Evolutionary conservation across 2,113 vertebrate genomes (phyloP).

Genomic region (Bujurquina vittata): DNA sequence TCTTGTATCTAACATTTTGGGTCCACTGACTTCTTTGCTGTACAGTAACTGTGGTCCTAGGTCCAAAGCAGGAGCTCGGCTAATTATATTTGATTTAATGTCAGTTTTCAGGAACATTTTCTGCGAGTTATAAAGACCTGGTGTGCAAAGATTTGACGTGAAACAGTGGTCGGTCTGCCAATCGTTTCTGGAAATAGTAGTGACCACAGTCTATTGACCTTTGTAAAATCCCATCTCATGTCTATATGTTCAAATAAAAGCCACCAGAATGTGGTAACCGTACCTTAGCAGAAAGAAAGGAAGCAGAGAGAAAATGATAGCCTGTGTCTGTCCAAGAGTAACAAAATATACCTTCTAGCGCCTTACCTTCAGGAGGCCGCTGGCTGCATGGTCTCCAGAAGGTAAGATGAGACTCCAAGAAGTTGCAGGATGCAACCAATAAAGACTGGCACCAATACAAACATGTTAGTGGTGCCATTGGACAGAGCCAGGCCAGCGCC

Average conservation of each 20-base stretch:
- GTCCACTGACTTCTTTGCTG: not conserved
- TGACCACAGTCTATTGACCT: not conserved
- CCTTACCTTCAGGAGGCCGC: not conserved
- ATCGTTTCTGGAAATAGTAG: not conserved
- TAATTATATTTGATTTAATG: not conserved
- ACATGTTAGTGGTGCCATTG: too few relatives aligned
- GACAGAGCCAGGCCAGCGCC: too few relatives aligned
- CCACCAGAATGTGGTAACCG: not conserved
- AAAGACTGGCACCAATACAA: too few relatives aligned
- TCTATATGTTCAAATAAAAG: not conserved
- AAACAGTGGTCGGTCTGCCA: rapidly evolving
- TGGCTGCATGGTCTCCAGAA: too few relatives aligned
- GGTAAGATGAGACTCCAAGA: too few relatives aligned
- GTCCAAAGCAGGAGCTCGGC: not conserved
- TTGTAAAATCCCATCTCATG: not conserved
- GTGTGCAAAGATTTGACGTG: not conserved
- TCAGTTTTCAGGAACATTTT: not conserved
- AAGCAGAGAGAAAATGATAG: not conserved
- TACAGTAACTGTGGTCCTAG: not conserved
- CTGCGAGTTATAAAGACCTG: not conserved
- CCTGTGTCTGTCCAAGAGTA: not conserved
- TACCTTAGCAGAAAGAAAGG: not conserved
- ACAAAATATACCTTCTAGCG: not conserved
- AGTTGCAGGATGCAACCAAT: too few relatives aligned
- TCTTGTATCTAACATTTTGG: not conserved